These are phyloP conservation scores for Lophius americanus DNA, from an alignment of 2,797 vertebrate species.

Conservation along the genomic window DNA sequence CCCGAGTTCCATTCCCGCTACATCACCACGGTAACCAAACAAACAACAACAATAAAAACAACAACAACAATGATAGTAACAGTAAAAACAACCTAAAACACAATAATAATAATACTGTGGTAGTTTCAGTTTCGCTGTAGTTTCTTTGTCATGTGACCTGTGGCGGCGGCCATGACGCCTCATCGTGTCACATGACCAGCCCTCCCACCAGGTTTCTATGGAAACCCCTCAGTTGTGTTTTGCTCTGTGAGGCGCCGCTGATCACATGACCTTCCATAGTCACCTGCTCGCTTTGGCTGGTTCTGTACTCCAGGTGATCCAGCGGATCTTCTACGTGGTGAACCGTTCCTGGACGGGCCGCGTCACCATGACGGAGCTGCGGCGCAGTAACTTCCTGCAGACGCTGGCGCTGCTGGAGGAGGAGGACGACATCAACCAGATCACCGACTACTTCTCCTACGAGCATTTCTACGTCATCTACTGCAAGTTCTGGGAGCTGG, in stretches of 20 bases:
- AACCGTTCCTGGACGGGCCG: constrained; percentile 98
- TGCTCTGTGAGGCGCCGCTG: too few species aligned
- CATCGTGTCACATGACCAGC: too few species aligned
- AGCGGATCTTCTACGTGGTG: constrained; percentile 98
- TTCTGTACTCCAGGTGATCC: constrained; percentile 88
- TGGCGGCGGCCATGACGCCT: too few species aligned
- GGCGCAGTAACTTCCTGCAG: constrained; percentile 98
- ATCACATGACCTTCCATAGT: neutral
- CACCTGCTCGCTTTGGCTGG: neutral
- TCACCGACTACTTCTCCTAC: constrained; percentile 99
- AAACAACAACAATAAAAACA: too few species aligned
- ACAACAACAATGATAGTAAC: too few species aligned
- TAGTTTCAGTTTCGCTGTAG: neutral
- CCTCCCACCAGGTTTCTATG: too few species aligned
- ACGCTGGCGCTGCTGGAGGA: constrained; percentile 96
- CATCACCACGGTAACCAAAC: constrained; percentile 90
- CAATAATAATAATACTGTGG: neutral
- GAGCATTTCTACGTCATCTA: constrained; percentile 99
- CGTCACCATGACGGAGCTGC: constrained; percentile 92
- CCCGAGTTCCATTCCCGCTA: constrained; percentile 99
- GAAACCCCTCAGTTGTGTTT: too few species aligned
- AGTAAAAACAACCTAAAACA: too few species aligned
- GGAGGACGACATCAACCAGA: constrained; percentile 99
- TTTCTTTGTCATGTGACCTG: neutral
- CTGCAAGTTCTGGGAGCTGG: constrained; percentile 99